These are phyloP conservation scores for Anoplolepis gracilipes DNA, from an alignment of 1,140 invertebrate genomes.

Conservation along the genomic window DNA sequence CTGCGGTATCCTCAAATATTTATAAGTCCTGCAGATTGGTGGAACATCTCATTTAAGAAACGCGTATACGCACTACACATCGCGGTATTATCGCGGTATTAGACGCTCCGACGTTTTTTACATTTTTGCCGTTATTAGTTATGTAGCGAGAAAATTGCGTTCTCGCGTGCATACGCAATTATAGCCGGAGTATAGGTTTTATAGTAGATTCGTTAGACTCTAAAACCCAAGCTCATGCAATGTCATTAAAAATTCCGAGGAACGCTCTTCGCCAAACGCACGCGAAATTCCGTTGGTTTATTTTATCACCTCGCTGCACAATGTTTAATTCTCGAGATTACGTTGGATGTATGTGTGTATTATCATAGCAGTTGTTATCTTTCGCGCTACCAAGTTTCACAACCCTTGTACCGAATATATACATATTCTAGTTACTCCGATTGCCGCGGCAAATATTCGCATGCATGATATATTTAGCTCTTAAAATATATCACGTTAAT, in stretches of 20 bases:
- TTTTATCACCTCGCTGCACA: slow-evolving; percentile 35
- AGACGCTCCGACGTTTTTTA: neutral
- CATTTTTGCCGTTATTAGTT: slow-evolving; percentile 16
- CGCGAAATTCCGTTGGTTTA: slow-evolving; percentile 34
- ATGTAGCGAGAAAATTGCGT: slow-evolving; percentile 26
- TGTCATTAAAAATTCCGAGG: slow-evolving; percentile 37
- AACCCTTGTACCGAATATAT: slow-evolving; percentile 24
- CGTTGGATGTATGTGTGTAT: slow-evolving; percentile 24
- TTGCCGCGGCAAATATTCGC: neutral
- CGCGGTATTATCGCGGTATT: neutral
- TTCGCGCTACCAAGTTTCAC: slow-evolving; percentile 47
- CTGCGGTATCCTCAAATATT: slow-evolving; percentile 55
- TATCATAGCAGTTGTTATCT: slow-evolving; percentile 31
- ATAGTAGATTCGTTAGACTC: neutral
- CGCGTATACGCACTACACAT: neutral
- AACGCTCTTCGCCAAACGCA: slow-evolving; percentile 9
- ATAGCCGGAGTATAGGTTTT: slow-evolving; percentile 2
- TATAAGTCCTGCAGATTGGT: slow-evolving; percentile 58
- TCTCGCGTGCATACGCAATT: slow-evolving; percentile 23
- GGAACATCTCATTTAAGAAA: slow-evolving; percentile 55
- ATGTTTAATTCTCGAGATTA: slow-evolving; percentile 57
- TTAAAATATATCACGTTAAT: slow-evolving; percentile 15
- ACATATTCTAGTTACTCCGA: slow-evolving; percentile 14
- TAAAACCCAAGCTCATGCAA: neutral
- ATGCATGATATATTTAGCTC: slow-evolving; percentile 19